Conservation (phyloP, 2,113 vertebrate species). For the Syrmaticus mikado region DNA sequence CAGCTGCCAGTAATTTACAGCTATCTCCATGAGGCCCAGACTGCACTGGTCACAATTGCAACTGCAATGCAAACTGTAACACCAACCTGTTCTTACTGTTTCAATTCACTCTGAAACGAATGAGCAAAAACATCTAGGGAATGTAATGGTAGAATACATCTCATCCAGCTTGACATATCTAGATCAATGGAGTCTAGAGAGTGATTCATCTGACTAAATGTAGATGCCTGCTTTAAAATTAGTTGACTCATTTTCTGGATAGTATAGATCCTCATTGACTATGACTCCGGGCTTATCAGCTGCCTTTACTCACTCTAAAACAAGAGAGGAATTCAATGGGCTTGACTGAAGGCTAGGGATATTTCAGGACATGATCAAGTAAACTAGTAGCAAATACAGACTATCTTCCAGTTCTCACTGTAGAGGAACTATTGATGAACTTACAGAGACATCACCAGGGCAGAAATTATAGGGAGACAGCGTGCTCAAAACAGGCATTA, state of each 20-base stretch:
- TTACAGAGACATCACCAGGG: neutral
- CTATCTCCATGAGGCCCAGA: neutral
- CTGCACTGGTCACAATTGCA: neutral
- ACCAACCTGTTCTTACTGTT: neutral
- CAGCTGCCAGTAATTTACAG: neutral
- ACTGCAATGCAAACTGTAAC: neutral
- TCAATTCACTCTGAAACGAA: neutral
- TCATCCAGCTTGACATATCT: slow-evolving; percentile 6
- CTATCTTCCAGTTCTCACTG: neutral
- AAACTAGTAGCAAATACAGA: slow-evolving; percentile 30
- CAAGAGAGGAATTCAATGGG: slow-evolving; percentile 34
- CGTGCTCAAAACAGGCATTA: neutral
- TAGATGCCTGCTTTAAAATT: slow-evolving; percentile 28
- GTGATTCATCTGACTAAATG: slow-evolving; percentile 40
- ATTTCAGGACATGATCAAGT: slow-evolving; percentile 57
- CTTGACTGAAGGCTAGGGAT: slow-evolving; percentile 47
- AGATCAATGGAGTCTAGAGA: slow-evolving; percentile 5
- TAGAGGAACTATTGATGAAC: slow-evolving; percentile 24
- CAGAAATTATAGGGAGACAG: neutral
- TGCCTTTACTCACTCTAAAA: slow-evolving; percentile 10
- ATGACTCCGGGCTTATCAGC: slow-evolving; percentile 36
- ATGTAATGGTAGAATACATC: slow-evolving; percentile 6
- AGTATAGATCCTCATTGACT: slow-evolving; percentile 44
- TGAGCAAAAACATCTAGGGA: slow-evolving; percentile 8
- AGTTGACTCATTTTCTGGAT: slow-evolving; percentile 50